Percentiles rank a stretch among this genome's conserved stretches.
Conservation (phyloP, 2,113 vertebrate species). For the Alouatta palliata region DNA sequence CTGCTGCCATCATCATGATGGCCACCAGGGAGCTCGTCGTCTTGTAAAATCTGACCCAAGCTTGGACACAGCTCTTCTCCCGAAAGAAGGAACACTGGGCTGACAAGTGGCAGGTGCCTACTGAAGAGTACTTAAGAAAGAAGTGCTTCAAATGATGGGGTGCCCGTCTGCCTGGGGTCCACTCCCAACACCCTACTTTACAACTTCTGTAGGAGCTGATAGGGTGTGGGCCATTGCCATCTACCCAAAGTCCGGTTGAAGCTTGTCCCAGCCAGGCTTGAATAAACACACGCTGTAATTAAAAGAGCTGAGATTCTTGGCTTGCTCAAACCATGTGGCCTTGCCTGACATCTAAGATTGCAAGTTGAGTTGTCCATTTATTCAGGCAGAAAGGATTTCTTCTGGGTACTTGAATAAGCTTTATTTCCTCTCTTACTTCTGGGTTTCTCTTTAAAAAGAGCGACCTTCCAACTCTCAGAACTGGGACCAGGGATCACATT, state of each 20-base stretch:
- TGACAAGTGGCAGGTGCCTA: accelerated
- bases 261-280: not conserved
- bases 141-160: accelerated
- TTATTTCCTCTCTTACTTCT: not conserved
- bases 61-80: not conserved
- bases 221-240: not conserved
- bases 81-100: not conserved
- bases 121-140: not conserved
- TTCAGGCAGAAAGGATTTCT: not conserved
- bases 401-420: accelerated
- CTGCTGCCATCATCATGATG: accelerated
- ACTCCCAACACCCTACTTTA: too few relatives aligned
- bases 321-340: too few relatives aligned
- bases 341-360: accelerated
- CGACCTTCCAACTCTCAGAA: not conserved
- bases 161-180: too few relatives aligned
- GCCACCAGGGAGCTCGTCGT: not conserved
- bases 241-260: not conserved
- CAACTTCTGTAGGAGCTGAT: accelerated
- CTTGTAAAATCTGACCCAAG: not conserved
- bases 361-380: not conserved
- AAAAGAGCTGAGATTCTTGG: not conserved
- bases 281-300: accelerated
- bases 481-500: not conserved
- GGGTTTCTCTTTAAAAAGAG: not conserved